Base-by-base conservation (phyloP, 2,113 vertebrate genomes). In the Gasterosteus nipponicus region DNA sequence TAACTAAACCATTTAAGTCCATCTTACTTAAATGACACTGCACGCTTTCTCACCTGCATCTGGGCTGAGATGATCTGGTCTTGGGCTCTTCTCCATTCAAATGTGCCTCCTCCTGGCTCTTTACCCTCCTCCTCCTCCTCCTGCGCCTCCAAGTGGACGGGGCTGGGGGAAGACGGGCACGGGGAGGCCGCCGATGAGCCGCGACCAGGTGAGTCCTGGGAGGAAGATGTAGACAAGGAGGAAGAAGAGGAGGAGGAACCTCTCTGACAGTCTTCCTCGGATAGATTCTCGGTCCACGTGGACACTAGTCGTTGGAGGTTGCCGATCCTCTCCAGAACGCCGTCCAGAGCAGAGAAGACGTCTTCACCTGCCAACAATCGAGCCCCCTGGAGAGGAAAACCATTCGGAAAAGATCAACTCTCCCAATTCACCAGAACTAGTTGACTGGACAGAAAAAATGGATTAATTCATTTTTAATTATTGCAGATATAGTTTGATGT, bases 331-430 rank as follows among this genome's bases (percentile, higher is more conserved):
- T 96, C 95, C 92, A 96, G 88, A 19, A 96, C 89, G 2, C 75
- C 88, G 87, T 97, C 96, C 69, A 96, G 87, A 26, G 96, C 96
- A 1, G 94, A 93, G 67, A 96, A 96, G 10, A 97, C 94, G 0
- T 96, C 95, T 0, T 95, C 93, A 0, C 92, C 93, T 5, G 65
- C 80, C 73, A 85, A 12, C 31, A 83, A 73, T 0, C 18, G 67
- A 46, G 68, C 76, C 67, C 83, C 76, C 89, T 92, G 61, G 67
- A 22, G 10, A 15, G 0, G 18, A 29, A 29, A 10, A 11, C 33
- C 2, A 26, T 38, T 41, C 22, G 10, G 1, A 29, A 10, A 29
- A 26, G 22, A 56, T 26, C 22, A 26, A 22, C 11, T 29, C 11
- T 12, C 22, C 10, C 11, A 54, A 26, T 22, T 54, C 9, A 11